Base-by-base conservation (phyloP, 2,888 invertebrate species). In the Electrophaes corylata region DNA sequence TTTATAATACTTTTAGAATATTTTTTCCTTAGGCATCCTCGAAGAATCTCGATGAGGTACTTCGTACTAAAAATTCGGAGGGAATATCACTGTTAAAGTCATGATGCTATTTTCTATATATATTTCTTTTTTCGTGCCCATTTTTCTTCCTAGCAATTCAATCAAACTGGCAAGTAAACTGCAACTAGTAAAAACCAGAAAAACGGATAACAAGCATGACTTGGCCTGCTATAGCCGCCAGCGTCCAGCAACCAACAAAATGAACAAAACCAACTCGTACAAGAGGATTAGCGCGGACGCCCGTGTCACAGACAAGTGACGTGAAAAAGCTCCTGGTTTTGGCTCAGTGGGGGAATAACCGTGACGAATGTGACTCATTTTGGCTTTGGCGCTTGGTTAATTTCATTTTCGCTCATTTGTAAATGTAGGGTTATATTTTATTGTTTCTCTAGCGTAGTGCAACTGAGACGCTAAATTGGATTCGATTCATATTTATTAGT, bases 271-370 rank as follows among this genome's bases (percentile, higher is more conserved):
- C 57, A n/a, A 31, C 40, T 31, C 49, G 40, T 49, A 61, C 63
- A 58, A 53, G 49, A 39, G 64, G 65, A 65, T 67, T 65, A 67
- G 60, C 59, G 57, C 50, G 53, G 48, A 50, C 55, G 59, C 60
- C 64, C 57, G 57, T 57, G 64, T 44, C 54, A 49, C 52, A 57
- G 60, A 64, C 65, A 59, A 59, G 62, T 65, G 67, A 67, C 65
- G 59, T 64, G 65, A 67, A 65, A 65, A 65, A 65, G 62, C 65
- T 60, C 54, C 63, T 18, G 12, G 62, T 40, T 40, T 45, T 52
- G 46, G 45, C 41, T 51, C 57, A 62, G 54, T 57, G 59, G 58
- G 12, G 18, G 37, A 35, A 51, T 43, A 35, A 26, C 56, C 35
- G 51, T 66, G 54, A 65, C 54, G 57, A 57, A 66, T 63, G 41